phyloP scores from a whole-genome alignment of 2,797 vertebrate genomes.

The Cuculus canorus region DNA sequence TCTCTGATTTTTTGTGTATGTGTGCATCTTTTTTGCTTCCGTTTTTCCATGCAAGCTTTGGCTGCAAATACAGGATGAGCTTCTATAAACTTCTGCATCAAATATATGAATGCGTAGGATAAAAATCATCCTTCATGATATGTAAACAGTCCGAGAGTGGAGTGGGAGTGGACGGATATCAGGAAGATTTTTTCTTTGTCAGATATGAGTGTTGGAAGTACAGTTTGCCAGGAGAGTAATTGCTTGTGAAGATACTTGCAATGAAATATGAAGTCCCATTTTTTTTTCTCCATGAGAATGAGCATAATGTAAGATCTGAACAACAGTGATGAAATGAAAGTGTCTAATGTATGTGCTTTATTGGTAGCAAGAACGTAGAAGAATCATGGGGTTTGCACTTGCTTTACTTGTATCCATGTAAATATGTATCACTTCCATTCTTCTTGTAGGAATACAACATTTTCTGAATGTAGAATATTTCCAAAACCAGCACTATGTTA shows the following conservation, averaged over 20 bases:
- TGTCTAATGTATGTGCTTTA: conserved; percentile 53
- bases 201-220: conserved; percentile 51
- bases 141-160: conserved; percentile 48
- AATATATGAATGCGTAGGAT: conserved; percentile 51
- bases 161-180: conserved; percentile 6
- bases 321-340: conserved; percentile 19
- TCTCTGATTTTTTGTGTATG: background rate
- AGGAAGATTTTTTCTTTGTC: conserved; percentile 45
- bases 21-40: background rate
- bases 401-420: conserved; percentile 55
- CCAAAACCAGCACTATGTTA: conserved; percentile 73
- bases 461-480: conserved; percentile 85
- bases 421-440: conserved; percentile 43
- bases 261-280: conserved; percentile 21
- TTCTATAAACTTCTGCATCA: conserved; percentile 65
- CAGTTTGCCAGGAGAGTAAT: conserved; percentile 44
- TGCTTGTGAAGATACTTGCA: conserved; percentile 31
- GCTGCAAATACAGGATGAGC: conserved; percentile 67
- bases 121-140: conserved; percentile 48
- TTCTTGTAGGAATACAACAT: conserved; percentile 39
- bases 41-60: conserved; percentile 58
- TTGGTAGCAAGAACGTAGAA: conserved; percentile 66
- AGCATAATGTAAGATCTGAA: conserved; percentile 25
- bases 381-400: conserved; percentile 68
- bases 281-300: conserved; percentile 71